A percentile compares a stretch with the other conserved stretches of the same genome.
These are phyloP conservation scores for Limnephilus auricula DNA, from an alignment of 2,888 invertebrate species.

Conservation along the genomic window DNA sequence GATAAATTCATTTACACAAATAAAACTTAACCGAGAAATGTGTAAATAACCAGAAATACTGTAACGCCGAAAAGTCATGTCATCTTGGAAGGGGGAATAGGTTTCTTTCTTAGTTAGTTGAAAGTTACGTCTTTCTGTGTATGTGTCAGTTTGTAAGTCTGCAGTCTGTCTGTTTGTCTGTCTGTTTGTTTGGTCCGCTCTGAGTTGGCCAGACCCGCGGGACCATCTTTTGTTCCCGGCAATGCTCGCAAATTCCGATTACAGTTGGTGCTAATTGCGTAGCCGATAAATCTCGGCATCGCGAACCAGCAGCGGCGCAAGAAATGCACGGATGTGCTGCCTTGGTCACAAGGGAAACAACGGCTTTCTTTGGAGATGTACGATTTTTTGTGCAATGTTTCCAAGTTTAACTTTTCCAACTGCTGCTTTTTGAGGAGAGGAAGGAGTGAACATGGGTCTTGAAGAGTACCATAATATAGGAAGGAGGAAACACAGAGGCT, in stretches of 20 bases:
- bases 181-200: not conserved
- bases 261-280: conserved; percentile 40
- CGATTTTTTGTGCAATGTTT: not conserved
- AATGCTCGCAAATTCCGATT: conserved; percentile 19
- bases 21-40: too few relatives aligned
- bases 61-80: too few relatives aligned
- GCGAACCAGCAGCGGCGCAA: conserved; percentile 12
- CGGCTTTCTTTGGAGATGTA: not conserved
- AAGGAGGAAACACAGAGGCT: too few relatives aligned
- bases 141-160: not conserved
- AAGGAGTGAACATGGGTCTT: too few relatives aligned
- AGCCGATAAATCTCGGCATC: conserved; percentile 38
- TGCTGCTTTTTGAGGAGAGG: too few relatives aligned
- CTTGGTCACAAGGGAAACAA: not conserved
- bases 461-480: too few relatives aligned
- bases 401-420: too few relatives aligned
- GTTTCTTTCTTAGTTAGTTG: too few relatives aligned
- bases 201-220: conserved; percentile 4
- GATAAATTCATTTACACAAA: too few relatives aligned
- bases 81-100: too few relatives aligned
- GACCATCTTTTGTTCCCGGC: conserved; percentile 33
- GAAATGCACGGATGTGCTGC: conserved; percentile 1
- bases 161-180: not conserved
- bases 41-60: too few relatives aligned
- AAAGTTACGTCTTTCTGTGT: not conserved